Base-by-base conservation (phyloP, 2,113 vertebrate species). In the Brachionichthys hirsutus region DNA sequence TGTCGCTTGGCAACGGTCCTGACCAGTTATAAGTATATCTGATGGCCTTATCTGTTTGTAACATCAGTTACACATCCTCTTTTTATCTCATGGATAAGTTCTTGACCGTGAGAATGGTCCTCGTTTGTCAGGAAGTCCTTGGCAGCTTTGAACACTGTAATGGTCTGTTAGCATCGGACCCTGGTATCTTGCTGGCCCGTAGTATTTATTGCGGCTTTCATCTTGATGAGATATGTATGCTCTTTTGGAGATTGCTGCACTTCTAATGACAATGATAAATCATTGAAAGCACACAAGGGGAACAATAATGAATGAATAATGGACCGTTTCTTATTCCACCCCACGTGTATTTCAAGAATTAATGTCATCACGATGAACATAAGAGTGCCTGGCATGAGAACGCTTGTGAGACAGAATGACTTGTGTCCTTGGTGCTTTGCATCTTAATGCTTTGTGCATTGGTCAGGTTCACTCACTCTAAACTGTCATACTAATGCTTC, bases 241-340 rank as follows among this genome's bases (percentile, higher is more conserved):
- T 79, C 41, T 60, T 65, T 62, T 24, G 24, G 38, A 70, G 44
- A 77, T 70, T 64, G 45, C 61, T 44, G 57, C 62, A 60, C 48
- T 77, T 74, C 36, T 63, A 76, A 77, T 74, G 58, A 50, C 15
- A 80, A 61, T 40, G 62, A 78, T 87, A 77, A 77, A 84, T 87
- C 58, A 79, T 73, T 85, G 57, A 78, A 80, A 72, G 53, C 59
- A 60, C 60, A 72, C 40, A 43, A 50, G 65, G 38, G 54, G 19
- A 65, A 58, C 65, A 73, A 73, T 82, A 73, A 73, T 72, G 42
- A 78, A 78, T 80, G 62, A 73, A 81, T 83, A 73, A 80, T 79
- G 44, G 68, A 83, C 51, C 48, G 57, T 69, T 67, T 82, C 62
- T 62, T 69, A 61, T 75, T 70, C 43, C 44, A 44, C 56, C 65